Percentiles rank a stretch among this genome's conserved stretches.
Evolutionary conservation across 2,888 invertebrate genomes (phyloP).

Genomic region (Macropis europaea): DNA sequence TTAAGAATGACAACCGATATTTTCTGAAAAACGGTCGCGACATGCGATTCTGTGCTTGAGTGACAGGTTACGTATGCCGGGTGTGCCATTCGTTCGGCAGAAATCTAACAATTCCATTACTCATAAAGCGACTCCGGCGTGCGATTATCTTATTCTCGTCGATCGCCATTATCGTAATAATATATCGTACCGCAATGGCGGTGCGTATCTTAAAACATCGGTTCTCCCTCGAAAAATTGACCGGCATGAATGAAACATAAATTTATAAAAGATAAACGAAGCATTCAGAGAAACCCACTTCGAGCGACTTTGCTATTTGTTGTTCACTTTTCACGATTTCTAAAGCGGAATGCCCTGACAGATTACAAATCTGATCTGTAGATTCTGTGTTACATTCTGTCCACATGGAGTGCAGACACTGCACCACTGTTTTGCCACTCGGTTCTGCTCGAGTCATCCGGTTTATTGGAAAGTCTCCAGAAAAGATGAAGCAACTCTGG

Average conservation of each 20-base stretch:
- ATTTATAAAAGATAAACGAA: neutral
- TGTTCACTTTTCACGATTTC: too few relatives aligned
- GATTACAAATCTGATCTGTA: too few relatives aligned
- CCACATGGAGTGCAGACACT: too few relatives aligned
- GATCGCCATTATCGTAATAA: slow-evolving; percentile 59
- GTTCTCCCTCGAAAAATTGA: neutral
- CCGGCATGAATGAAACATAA: neutral
- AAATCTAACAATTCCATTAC: slow-evolving; percentile 52
- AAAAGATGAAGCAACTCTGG: slow-evolving; percentile 2
- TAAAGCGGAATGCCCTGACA: too few relatives aligned
- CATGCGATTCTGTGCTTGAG: slow-evolving; percentile 35
- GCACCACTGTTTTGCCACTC: too few relatives aligned
- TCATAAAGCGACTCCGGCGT: slow-evolving; percentile 31
- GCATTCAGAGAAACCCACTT: too few relatives aligned
- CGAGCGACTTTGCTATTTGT: too few relatives aligned
- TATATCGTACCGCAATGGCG: slow-evolving; percentile 22
- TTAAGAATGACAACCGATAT: slow-evolving; percentile 9
- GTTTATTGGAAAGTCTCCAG: neutral
- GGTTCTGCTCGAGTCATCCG: too few relatives aligned
- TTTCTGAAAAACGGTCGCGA: slow-evolving; percentile 32
- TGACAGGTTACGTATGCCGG: slow-evolving; percentile 25
- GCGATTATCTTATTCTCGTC: slow-evolving; percentile 49
- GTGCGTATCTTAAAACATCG: slow-evolving; percentile 11
- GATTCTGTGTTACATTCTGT: too few relatives aligned
- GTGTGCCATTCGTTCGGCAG: slow-evolving; percentile 24